A percentile compares a stretch with the other conserved stretches of the same genome.
These are phyloP conservation scores for Lineus longissimus DNA, from an alignment of 1,140 invertebrate genomes.

Conservation along the genomic window DNA sequence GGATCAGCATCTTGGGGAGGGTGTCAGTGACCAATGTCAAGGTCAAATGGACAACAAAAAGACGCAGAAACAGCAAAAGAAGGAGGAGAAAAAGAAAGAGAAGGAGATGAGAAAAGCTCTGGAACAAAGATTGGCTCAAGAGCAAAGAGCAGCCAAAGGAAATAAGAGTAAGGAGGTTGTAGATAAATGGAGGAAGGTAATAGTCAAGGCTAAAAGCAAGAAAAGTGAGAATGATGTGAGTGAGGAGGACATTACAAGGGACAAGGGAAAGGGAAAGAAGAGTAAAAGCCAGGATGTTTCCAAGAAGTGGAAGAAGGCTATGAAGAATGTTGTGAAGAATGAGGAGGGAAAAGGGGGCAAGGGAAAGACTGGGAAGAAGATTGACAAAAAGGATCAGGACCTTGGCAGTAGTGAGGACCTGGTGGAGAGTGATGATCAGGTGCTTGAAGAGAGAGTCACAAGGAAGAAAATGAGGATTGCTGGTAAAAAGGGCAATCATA, in stretches of 20 bases:
- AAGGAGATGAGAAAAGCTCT: not conserved
- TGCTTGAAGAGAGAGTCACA: not conserved
- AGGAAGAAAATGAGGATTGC: not conserved
- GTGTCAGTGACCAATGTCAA: not conserved
- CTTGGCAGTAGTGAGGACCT: not conserved
- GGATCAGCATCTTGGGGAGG: not conserved
- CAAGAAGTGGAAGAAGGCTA: too few species aligned
- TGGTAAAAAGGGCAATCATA: not conserved
- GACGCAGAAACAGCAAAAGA: not conserved
- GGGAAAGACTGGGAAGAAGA: not conserved
- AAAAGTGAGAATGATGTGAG: not conserved
- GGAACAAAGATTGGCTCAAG: not conserved
- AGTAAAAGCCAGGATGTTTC: too few species aligned
- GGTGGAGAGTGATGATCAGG: not conserved
- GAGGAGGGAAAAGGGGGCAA: too few species aligned
- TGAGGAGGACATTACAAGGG: not conserved
- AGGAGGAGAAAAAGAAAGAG: constrained; percentile 1
- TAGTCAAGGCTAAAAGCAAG: not conserved
- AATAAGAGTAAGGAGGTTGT: not conserved
- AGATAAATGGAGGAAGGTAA: not conserved
- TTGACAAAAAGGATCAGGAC: not conserved
- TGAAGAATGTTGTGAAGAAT: too few species aligned
- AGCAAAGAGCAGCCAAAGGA: not conserved
- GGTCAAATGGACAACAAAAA: not conserved
- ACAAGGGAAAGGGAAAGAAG: not conserved